Evolutionary conservation across 1,140 invertebrate species (phyloP).

Genomic region (Zaprionus tsacasi): DNA sequence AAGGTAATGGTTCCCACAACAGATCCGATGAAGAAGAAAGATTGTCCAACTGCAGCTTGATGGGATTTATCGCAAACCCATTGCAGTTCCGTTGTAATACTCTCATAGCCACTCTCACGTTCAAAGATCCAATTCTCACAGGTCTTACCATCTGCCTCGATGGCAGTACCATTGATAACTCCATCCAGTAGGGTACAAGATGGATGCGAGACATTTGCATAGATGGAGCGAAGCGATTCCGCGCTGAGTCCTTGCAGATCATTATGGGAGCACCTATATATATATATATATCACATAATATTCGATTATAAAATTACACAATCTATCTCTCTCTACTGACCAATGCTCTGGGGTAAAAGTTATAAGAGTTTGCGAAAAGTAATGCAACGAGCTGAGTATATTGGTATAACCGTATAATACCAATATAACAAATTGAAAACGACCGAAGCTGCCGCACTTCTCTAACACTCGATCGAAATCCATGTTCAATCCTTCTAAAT

Average conservation of each 20-base stretch:
- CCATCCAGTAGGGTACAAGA: constrained; percentile 60
- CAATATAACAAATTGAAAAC: constrained; percentile 86
- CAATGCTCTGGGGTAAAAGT: constrained; percentile 85
- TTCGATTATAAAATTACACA: background rate
- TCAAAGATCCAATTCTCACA: constrained; percentile 85
- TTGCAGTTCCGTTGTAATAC: constrained; percentile 86
- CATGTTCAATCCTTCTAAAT: constrained; percentile 44
- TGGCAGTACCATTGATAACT: constrained; percentile 53
- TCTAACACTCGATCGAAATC: constrained; percentile 87
- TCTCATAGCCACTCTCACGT: constrained; percentile 84
- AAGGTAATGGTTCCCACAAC: constrained; percentile 86
- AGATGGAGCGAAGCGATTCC: constrained; percentile 54
- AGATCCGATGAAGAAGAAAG: constrained; percentile 86
- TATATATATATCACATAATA: background rate
- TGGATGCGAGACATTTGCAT: constrained; percentile 58
- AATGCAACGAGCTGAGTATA: constrained; percentile 85
- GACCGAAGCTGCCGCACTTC: constrained; percentile 87
- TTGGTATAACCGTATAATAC: constrained; percentile 86
- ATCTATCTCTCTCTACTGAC: constrained; percentile 51
- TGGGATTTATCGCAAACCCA: constrained; percentile 87
- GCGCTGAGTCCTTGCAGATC: constrained; percentile 57
- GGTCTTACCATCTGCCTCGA: constrained; percentile 54
- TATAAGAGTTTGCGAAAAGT: constrained; percentile 86
- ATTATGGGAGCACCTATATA: constrained; percentile 60
- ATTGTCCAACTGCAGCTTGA: constrained; percentile 86